Evolutionary conservation across 2,797 vertebrate species (phyloP), one percentile per base, ranked within the genome.

Genomic region (Hemitrygon akajei): DNA sequence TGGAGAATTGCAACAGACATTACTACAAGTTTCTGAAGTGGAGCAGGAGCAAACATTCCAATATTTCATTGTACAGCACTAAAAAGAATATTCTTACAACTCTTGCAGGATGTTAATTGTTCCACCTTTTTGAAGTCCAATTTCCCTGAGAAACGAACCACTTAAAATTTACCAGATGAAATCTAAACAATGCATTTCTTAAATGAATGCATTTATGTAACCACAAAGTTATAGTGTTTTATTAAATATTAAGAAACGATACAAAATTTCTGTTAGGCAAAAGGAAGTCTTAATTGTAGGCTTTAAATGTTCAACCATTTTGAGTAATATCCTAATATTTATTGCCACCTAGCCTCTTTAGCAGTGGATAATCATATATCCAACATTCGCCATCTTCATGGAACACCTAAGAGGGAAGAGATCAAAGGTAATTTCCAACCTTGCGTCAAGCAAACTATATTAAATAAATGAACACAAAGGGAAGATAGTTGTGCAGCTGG

Each of bases 61-160:
- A 91, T 66, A 76, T 40, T 47, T 71, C 91, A 93, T 56, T 93
- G 69, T 93, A n/a, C 71, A 93, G 91, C 66, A 76, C 40, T 56
- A 76, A 93, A 73, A 91, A 71, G 86, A 37, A 25, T 75, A 22
- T 91, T 30, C 63, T 40, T 37, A 75, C 69, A 75, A 92, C 69
- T 92, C 89, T 73, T 71, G 37, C 89, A 92, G 47, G 71, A 93
- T 91, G 91, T 75, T 93, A 93, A 93, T 27, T 25, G 47, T 93
- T 93, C 91, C 37, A 93, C 91, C 97, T 95, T 96, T 97, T 95
- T 96, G 96, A 97, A 98, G 97, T 98, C 97, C 98, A 97, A 97
- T 97, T 98, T 99, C 98, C 98, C 98, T 99, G 99, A 99, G 98
- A 98, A 98, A 98, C 98, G 98, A 98, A 98, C 98, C 96, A 96